Evolutionary conservation across 1,140 invertebrate genomes (phyloP).

Genomic region (Luehdorfia chinensis): DNA sequence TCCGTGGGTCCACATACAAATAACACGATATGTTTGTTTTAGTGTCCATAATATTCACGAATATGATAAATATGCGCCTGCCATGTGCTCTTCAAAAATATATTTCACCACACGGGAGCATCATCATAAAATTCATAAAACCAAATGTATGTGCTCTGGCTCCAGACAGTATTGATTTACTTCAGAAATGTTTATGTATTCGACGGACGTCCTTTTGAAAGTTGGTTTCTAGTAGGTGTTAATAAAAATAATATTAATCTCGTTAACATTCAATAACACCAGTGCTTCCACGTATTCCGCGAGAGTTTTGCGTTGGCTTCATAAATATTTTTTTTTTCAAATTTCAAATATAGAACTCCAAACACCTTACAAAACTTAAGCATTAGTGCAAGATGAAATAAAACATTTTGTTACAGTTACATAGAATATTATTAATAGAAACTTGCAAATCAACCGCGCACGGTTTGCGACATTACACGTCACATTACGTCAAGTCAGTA

Average conservation of each 20-base stretch:
- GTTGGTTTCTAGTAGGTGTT: constrained; percentile 43
- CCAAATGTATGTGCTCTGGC: constrained; percentile 48
- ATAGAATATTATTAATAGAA: no score
- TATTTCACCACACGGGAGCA: constrained; percentile 46
- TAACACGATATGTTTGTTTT: not conserved
- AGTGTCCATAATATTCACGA: not conserved
- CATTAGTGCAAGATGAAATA: no score
- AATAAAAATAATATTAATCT: constrained; percentile 37
- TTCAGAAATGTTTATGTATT: constrained; percentile 56
- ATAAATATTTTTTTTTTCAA: constrained; percentile 1
- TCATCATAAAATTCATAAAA: constrained; percentile 70
- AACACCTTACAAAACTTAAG: no score
- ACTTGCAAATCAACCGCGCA: no score
- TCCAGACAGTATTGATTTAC: constrained; percentile 62
- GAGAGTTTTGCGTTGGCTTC: constrained; percentile 18
- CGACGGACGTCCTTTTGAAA: constrained; percentile 57
- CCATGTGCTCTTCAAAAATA: constrained; percentile 47
- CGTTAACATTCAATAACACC: constrained; percentile 12
- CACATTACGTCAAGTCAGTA: not conserved
- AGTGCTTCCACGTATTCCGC: constrained; percentile 32
- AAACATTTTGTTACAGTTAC: no score
- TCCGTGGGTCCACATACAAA: not conserved
- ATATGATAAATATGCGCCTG: constrained; percentile 9
- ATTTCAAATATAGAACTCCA: constrained; percentile 3
- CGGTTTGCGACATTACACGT: not conserved